Base-by-base conservation (phyloP, 2,113 vertebrate genomes). In the Etheostoma spectabile region DNA sequence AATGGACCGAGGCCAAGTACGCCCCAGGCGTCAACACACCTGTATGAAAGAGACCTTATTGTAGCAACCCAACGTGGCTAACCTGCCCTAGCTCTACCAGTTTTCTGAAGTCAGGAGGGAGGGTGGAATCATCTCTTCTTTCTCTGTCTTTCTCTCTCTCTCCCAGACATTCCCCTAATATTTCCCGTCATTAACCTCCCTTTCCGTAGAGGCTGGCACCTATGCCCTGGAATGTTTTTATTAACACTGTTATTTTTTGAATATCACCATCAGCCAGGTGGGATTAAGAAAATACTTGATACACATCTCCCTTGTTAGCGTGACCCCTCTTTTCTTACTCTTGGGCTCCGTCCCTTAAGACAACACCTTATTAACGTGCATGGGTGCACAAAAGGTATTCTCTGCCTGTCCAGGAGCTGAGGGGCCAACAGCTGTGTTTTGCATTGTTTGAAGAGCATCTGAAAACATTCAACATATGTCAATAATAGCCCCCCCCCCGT, bases 21-120 rank as follows among this genome's bases (percentile, higher is more conserved):
- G 97, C 98, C 98, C 95, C 96, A 92, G 97, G 98, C 97, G 95
- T 98, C 97, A 99, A 99, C 97, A 99, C 98, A 99, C 98, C 98
- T 99, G 98, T 97, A 96, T 97, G 96, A 97, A 97, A 97, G 96
- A 94, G 95, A 93, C 91, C 96, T 96, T 96, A 96, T 97, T 97
- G 97, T 96, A 96, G 96, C 95, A 97, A 96, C 95, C 91, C 94
- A 93, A 94, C 94, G 81, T 92, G 93, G 96, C 96, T 96, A 96
- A 96, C 95, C 95, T 96, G 95, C 93, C 88, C 91, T 89, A 95
- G 96, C 95, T 95, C 95, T 95, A 93, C 93, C 86, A 89, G 93
- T 95, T 94, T 95, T 85, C 86, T 89, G 90, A 77, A 93, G 92
- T 94, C 93, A 42, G 33, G 71, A 69, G 94, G 94, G 93, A 95